These are phyloP conservation scores for Schizaphis graminum DNA, from an alignment of 2,888 invertebrate species.

Conservation along the genomic window DNA sequence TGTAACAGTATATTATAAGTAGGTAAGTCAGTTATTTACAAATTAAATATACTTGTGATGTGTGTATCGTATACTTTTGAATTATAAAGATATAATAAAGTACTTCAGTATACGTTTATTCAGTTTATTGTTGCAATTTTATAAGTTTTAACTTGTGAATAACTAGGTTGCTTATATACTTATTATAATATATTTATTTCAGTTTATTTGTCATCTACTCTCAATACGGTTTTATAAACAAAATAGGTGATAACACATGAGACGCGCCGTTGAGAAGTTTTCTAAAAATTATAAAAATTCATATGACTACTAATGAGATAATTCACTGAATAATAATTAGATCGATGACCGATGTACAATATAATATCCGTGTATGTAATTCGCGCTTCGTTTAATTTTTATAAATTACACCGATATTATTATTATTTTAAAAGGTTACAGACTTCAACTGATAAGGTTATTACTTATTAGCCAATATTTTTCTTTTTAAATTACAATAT, in stretches of 20 bases:
- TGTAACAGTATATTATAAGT: neutral
- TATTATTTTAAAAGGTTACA: neutral
- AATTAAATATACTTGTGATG: neutral
- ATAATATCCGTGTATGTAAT: neutral
- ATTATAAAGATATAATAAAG: neutral
- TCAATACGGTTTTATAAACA: neutral
- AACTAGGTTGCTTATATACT: neutral
- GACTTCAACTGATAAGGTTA: too few relatives aligned
- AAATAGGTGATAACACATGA: neutral
- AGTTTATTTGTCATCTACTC: neutral
- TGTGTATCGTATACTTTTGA: neutral
- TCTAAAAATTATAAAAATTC: neutral
- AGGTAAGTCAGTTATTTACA: neutral
- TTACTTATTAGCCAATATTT: too few relatives aligned
- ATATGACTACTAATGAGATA: neutral
- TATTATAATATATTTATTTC: neutral
- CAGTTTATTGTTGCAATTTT: neutral
- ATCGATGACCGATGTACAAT: neutral
- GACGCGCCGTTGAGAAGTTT: neutral
- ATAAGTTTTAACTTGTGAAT: neutral
- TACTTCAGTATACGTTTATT: neutral
- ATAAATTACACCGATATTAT: neutral
- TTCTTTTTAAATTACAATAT: too few relatives aligned
- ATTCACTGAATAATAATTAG: neutral
- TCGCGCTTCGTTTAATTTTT: neutral